Base-by-base conservation (phyloP, 2,797 vertebrate species). In the Phylloscopus collybita region DNA sequence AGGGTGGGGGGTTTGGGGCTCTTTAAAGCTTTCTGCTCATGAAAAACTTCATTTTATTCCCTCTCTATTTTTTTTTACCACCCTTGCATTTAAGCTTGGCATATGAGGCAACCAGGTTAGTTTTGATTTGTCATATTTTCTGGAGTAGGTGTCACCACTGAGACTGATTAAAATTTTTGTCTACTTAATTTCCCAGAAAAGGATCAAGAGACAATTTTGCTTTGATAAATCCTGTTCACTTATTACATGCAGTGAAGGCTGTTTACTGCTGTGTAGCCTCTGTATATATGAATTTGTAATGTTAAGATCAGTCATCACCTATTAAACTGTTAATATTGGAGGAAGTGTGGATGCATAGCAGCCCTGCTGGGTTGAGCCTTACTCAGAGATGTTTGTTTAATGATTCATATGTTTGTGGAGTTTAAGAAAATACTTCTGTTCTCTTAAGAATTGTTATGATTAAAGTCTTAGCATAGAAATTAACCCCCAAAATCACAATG, bases 361-460 rank as follows among this genome's bases (percentile, higher is more conserved):
- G 73, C 80, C 82, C 88, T 88, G 74, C 86, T 91, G 90, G 59
- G 40, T 70, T 92, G 64, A 88, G 80, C 72, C 71, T 91, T 89
- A 53, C 47, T 87, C 90, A 74, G 61, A 54, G 60, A 62, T 86
- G 45, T 84, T 96, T 93, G 66, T 80, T 91, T 92, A 90, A 81
- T 91, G 90, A 90, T 65, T 94, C 91, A 74, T 75, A 3, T 47
- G 51, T 86, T 93, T 88, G 54, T 81, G 73, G 26, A 75, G 36
- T 74, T 91, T 18, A 92, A 49, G 69, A 89, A 93, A 90, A 86
- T 83, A 81, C 23, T 84, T 90, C 32, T 80, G 9, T 42, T 88
- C 76, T 75, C 89, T 61, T 82, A 34, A 57, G 86, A 87, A 80
- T 54, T 80, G 36, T 38, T 92, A n/a, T 71, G 79, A 71, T n/a